Evolutionary conservation across 2,113 vertebrate species (phyloP).

Genomic region (Paramormyrops kingsleyae): DNA sequence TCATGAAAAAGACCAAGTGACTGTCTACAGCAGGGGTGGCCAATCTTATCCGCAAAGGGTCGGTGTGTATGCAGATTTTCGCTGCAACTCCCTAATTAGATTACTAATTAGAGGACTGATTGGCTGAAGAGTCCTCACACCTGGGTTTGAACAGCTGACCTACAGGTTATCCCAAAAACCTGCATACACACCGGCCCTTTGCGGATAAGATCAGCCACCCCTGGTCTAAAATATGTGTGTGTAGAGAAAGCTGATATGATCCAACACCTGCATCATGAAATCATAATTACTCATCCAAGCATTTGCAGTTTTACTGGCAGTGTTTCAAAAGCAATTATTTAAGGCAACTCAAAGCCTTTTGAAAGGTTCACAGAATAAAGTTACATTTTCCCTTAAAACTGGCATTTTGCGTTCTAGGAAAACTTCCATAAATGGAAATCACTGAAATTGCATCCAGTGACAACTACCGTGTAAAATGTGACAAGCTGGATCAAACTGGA

Average conservation of each 20-base stretch:
- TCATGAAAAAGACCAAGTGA: background rate
- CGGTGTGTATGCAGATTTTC: too few species aligned
- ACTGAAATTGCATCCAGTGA: background rate
- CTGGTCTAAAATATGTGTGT: background rate
- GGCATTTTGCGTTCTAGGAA: background rate
- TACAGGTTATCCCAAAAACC: too few species aligned
- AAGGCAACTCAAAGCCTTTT: background rate
- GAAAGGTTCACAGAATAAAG: background rate
- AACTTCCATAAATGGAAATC: background rate
- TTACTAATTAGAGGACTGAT: too few species aligned
- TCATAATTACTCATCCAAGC: background rate
- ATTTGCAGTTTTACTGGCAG: background rate
- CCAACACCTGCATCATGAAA: background rate
- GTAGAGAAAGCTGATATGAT: background rate
- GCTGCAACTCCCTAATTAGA: too few species aligned
- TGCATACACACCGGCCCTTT: too few species aligned
- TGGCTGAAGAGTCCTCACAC: too few species aligned
- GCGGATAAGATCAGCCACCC: too few species aligned
- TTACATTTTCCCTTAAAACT: background rate
- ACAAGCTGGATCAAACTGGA: background rate
- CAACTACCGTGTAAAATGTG: background rate
- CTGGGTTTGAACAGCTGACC: too few species aligned
- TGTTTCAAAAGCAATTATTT: background rate
- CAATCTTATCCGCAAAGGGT: too few species aligned
- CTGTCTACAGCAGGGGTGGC: background rate